phyloP scores from a whole-genome alignment of 2,888 invertebrate genomes.

The Hydroisotoma schaefferi region DNA sequence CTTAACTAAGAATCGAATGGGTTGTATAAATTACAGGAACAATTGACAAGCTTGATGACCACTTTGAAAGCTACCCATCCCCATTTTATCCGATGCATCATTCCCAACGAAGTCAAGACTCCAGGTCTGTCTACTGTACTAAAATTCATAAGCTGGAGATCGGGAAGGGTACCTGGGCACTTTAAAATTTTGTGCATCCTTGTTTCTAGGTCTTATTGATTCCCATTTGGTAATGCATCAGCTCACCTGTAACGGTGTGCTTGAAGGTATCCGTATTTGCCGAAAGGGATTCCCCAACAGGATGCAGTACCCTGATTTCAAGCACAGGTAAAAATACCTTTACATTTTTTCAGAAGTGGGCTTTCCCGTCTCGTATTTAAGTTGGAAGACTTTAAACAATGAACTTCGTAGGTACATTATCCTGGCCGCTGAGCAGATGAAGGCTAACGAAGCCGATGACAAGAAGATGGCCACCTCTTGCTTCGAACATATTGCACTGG shows the following conservation, averaged over 20 bases:
- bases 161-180: too few species aligned
- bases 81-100: constrained; percentile 99
- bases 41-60: constrained; percentile 96
- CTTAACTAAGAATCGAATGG: too few species aligned
- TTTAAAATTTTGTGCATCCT: too few species aligned
- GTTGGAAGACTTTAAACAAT: too few species aligned
- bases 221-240: constrained; percentile 99
- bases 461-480: constrained; percentile 84
- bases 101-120: constrained; percentile 78
- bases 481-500: constrained; percentile 79
- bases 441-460: constrained; percentile 67
- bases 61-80: constrained; percentile 94
- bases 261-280: constrained; percentile 99
- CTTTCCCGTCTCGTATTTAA: too few species aligned
- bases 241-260: constrained; percentile 99
- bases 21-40: constrained; percentile 68
- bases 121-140: not conserved
- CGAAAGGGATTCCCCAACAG: constrained; percentile 99
- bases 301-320: constrained; percentile 99
- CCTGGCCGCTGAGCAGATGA: constrained; percentile 92
- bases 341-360: too few species aligned
- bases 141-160: too few species aligned
- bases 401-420: constrained; percentile 83
- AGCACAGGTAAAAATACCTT: constrained; percentile 95
- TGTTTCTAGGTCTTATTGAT: constrained; percentile 77